Conservation (phyloP, 1,140 invertebrate genomes). For the Polypedilum pembai region DNA sequence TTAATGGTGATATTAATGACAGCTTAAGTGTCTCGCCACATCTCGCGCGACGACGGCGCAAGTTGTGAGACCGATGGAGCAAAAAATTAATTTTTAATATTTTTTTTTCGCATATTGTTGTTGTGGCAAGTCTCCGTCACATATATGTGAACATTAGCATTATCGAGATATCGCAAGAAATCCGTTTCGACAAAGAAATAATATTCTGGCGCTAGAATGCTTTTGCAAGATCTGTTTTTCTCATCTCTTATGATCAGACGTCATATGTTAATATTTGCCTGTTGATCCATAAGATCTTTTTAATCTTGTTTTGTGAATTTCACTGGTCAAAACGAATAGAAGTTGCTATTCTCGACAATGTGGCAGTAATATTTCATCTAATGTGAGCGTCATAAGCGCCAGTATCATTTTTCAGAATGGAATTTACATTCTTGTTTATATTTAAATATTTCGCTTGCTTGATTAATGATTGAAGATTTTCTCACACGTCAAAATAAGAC, state of each 20-base stretch:
- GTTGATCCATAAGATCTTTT: background rate
- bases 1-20: constrained; percentile 24
- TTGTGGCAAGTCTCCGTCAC: background rate
- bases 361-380: background rate
- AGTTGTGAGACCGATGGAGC: background rate
- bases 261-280: background rate
- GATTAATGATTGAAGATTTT: constrained; percentile 1
- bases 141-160: constrained; percentile 21
- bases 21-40: constrained; percentile 25
- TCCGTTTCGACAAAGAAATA: background rate
- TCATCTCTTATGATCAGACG: background rate
- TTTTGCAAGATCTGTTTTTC: constrained; percentile 6
- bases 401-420: no score
- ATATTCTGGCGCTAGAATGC: background rate
- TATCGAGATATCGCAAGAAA: background rate
- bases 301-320: no score
- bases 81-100: background rate
- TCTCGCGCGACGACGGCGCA: background rate
- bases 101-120: background rate
- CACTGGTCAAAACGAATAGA: no score
- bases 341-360: background rate
- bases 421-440: background rate
- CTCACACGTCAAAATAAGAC: background rate
- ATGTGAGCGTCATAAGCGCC: background rate
- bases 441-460: background rate